These are phyloP conservation scores for Gorsachius magnificus DNA, from an alignment of 2,797 vertebrate genomes.

Conservation along the genomic window DNA sequence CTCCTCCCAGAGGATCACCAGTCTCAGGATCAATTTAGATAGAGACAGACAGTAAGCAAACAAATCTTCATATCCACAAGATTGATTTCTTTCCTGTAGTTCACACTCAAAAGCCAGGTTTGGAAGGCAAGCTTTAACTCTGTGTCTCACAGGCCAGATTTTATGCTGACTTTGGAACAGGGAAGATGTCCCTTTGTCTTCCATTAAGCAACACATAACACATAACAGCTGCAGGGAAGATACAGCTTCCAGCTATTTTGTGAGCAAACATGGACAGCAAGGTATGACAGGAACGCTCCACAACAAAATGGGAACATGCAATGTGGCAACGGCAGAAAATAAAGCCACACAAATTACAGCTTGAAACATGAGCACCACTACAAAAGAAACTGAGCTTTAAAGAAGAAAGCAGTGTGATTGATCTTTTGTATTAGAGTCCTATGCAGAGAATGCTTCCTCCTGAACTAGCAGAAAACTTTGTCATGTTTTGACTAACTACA, in stretches of 20 bases:
- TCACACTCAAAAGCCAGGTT: not conserved
- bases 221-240: not conserved
- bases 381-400: not conserved
- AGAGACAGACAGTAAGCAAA: not conserved
- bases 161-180: not conserved
- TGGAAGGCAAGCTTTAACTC: not conserved
- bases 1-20: not conserved
- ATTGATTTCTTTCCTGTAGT: not conserved
- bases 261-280: not conserved
- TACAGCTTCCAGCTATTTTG: not conserved
- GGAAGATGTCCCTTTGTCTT: not conserved
- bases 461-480: not conserved
- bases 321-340: not conserved
- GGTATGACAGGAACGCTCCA: not conserved
- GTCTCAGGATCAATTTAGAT: not conserved
- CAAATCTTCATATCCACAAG: not conserved
- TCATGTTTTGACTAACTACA: not conserved
- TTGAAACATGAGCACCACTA: not conserved
- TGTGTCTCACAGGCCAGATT: not conserved
- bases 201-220: not conserved
- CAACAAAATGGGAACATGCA: not conserved
- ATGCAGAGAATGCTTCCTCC: not conserved
- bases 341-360: not conserved
- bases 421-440: not conserved
- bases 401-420: not conserved